Evolutionary conservation across 2,888 invertebrate species (phyloP), one percentile per base, ranked within the genome.

Genomic region (Cheilosia vernalis): DNA sequence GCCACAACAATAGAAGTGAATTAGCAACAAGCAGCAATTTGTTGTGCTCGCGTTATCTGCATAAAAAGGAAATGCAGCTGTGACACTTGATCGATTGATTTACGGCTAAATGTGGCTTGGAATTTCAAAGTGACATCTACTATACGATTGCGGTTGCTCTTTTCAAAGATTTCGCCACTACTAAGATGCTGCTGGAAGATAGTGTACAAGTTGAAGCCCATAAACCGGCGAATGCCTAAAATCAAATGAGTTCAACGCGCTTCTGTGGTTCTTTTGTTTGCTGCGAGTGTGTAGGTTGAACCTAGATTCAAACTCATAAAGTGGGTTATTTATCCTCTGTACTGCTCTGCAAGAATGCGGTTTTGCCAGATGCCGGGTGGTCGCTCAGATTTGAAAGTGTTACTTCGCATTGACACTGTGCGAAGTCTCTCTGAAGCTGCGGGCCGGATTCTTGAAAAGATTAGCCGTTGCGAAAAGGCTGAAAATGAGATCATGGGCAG

Each of bases 71-170:
- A 44, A 15, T 42, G n/a, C 51, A 47, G 17, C 37, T 17, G 47
- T 58, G 81, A 56, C 77, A 55, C 49, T 61, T 83, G 84, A 84
- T 79, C 79, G 74, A 79, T 84, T 78, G 79, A 69, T 74, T 69
- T 79, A 69, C 69, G 67, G 42, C 58, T 27, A 51, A 37, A 69
- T 76, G 69, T 76, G 69, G 76, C 33, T 64, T 19, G 66, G 47
- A 64, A 74, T 79, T 79, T 53, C 53, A 53, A n/a, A 42, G n/a
- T 56, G 19, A 7, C 17, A 30, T 24, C 37, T 55, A 19, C 2
- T 53, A 69, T 53, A 69, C 42, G n/a, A 47, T 3, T 33, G 33
- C 33, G 42, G 27, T 42, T 27, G 37, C 17, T 27, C 17, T 21
- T 30, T 61, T 51, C 0, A 42, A 47, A 42, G 6, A 33, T 61